phyloP scores from a whole-genome alignment of 1,140 invertebrate genomes.

The Ceratitis capitata region DNA sequence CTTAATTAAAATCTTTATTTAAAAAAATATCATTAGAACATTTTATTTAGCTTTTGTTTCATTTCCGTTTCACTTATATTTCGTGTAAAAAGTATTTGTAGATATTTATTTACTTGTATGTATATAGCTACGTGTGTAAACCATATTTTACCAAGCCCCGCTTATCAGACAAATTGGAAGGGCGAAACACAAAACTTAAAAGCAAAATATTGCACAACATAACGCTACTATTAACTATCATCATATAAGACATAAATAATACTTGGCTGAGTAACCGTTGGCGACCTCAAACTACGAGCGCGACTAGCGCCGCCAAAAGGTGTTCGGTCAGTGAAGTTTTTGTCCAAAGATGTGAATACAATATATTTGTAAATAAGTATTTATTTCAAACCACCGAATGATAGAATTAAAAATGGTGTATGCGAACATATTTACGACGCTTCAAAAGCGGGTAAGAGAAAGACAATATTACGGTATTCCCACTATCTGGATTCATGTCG shows the following conservation, averaged over 20 bases:
- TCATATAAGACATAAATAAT: conserved; percentile 11
- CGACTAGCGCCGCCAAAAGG: background rate
- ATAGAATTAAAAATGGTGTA: background rate
- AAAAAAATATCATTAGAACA: too few relatives aligned
- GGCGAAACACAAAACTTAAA: background rate
- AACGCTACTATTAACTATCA: conserved; percentile 5
- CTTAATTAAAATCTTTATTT: too few relatives aligned
- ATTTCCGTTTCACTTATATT: too few relatives aligned
- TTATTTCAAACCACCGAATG: background rate
- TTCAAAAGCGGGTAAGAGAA: background rate
- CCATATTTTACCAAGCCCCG: background rate
- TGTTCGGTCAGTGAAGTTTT: background rate
- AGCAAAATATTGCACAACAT: background rate
- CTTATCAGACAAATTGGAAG: background rate
- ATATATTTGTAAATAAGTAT: too few relatives aligned
- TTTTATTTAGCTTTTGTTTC: too few relatives aligned
- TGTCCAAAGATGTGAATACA: background rate
- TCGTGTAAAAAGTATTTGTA: too few relatives aligned
- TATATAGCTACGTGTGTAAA: too few relatives aligned
- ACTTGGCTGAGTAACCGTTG: background rate
- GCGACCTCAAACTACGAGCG: background rate
- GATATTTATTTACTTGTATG: background rate
- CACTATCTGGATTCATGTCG: background rate
- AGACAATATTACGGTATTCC: background rate
- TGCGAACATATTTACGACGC: background rate